Conservation (phyloP, 2,113 vertebrate genomes). For the Sinocyclocheilus grahami region DNA sequence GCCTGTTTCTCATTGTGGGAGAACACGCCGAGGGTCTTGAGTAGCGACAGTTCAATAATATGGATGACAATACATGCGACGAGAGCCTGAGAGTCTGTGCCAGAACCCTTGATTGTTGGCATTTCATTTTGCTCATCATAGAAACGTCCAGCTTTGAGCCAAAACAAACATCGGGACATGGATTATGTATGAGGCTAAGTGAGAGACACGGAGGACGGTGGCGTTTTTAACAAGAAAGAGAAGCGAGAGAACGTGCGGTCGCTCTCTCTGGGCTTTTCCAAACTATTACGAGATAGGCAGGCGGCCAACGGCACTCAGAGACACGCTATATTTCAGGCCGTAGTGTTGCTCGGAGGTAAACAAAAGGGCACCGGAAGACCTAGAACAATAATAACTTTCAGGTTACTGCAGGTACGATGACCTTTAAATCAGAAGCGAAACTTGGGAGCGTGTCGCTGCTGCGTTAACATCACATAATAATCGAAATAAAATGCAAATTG, state of each 20-base stretch:
- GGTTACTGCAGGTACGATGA: conserved; percentile 6
- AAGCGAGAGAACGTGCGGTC: not conserved
- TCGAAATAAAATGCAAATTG: not conserved
- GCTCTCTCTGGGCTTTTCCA: not conserved
- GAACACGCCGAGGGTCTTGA: conserved; percentile 51
- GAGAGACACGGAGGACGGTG: not conserved
- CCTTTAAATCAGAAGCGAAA: conserved; percentile 12
- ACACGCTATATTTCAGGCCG: not conserved
- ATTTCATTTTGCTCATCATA: conserved; percentile 40
- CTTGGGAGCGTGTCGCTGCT: not conserved
- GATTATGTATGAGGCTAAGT: conserved; percentile 55
- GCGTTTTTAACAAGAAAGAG: conserved; percentile 12
- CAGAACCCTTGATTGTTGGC: conserved; percentile 54
- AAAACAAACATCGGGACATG: conserved; percentile 37
- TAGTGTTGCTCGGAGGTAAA: not conserved
- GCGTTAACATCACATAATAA: not conserved
- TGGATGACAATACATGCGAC: conserved; percentile 54
- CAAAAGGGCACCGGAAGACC: conserved; percentile 39
- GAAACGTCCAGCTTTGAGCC: not conserved
- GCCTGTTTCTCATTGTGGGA: conserved; percentile 56
- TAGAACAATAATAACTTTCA: conserved; percentile 1
- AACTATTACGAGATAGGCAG: conserved; percentile 3
- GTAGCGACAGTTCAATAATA: conserved; percentile 18
- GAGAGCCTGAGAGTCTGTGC: conserved; percentile 35
- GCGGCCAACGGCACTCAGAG: not conserved